phyloP scores from a whole-genome alignment of 2,888 invertebrate genomes.

The Acanthoscelides obtectus region DNA sequence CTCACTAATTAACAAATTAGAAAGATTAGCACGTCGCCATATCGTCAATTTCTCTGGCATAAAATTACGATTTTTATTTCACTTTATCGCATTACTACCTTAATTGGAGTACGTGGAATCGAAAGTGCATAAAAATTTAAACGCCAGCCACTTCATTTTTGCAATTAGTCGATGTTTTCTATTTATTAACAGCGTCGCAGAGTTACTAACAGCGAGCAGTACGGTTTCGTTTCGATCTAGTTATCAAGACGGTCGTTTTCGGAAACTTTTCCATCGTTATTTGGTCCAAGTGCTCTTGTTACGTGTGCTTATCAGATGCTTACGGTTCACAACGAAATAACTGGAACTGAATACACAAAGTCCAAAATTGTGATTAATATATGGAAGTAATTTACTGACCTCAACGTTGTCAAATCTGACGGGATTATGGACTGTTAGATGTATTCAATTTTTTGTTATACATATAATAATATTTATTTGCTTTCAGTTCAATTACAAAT shows the following conservation, averaged over 20 bases:
- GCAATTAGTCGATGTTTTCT: neutral
- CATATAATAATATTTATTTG: too few relatives aligned
- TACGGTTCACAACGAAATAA: neutral
- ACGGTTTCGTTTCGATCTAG: constrained; percentile 10
- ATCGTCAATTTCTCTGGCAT: neutral
- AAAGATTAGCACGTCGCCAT: neutral
- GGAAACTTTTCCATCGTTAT: neutral
- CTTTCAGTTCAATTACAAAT: too few relatives aligned
- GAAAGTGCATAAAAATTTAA: neutral
- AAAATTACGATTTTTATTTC: neutral
- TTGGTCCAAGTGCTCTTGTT: neutral
- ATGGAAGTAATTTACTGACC: too few relatives aligned
- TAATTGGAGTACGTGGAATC: neutral
- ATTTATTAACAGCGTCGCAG: neutral
- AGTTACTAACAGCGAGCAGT: too few relatives aligned
- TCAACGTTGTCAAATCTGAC: too few relatives aligned
- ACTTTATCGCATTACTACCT: neutral
- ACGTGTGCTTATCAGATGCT: neutral
- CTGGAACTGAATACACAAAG: neutral
- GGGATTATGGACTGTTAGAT: too few relatives aligned
- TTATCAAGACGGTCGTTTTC: constrained; percentile 11
- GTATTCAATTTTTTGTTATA: too few relatives aligned
- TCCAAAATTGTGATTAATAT: too few relatives aligned
- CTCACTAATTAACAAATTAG: neutral
- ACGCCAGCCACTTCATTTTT: neutral